Conservation (phyloP, 1,140 invertebrate genomes). For the Aplysia californica region DNA sequence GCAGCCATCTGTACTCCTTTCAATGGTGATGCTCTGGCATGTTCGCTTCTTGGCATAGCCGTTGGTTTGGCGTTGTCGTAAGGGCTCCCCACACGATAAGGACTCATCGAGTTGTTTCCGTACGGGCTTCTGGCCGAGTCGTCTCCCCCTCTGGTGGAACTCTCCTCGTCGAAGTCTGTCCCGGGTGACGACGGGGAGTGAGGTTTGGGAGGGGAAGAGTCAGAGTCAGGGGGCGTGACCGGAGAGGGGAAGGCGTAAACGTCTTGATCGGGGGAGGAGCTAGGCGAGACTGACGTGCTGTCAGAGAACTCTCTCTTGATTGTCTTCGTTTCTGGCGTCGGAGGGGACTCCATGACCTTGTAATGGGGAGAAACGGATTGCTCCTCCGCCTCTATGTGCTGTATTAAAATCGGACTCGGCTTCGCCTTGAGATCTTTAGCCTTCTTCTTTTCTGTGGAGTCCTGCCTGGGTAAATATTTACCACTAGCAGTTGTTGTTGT, state of each 20-base stretch:
- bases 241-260: conserved; percentile 59
- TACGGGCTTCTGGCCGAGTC: background rate
- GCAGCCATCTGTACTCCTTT: too few relatives aligned
- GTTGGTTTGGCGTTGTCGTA: conserved; percentile 9
- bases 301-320: conserved; percentile 61
- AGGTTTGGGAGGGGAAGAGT: conserved; percentile 63
- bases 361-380: conserved; percentile 59
- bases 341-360: conserved; percentile 60
- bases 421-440: conserved; percentile 62
- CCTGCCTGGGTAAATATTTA: conserved; percentile 45
- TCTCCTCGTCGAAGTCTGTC: conserved; percentile 55
- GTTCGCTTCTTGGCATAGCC: background rate
- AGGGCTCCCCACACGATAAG: background rate
- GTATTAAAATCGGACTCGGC: conserved; percentile 54
- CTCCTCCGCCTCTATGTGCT: conserved; percentile 58
- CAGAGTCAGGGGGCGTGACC: conserved; percentile 62
- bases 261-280: conserved; percentile 53
- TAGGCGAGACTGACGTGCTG: conserved; percentile 58
- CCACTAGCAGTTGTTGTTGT: too few relatives aligned
- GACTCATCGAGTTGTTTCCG: background rate
- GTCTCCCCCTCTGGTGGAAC: background rate
- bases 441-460: conserved; percentile 49
- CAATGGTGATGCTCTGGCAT: too few relatives aligned
- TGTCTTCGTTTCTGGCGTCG: conserved; percentile 56
- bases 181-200: conserved; percentile 59